Evolutionary conservation across 2,888 invertebrate species (phyloP), one percentile per base, ranked within the genome.

Genomic region (Nephrocerus scutellatus): DNA sequence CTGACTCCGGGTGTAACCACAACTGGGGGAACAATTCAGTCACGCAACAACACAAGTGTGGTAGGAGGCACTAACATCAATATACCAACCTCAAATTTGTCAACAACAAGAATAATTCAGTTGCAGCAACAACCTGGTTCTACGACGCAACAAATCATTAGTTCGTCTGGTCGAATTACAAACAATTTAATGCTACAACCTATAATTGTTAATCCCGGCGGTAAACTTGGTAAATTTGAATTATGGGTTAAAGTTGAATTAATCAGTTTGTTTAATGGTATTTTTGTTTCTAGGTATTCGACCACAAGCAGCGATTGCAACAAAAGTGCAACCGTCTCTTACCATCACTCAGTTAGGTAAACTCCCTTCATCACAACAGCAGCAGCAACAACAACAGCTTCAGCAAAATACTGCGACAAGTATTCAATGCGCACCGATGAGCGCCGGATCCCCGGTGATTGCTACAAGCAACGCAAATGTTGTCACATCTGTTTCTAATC

Each of bases 121-220:
- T 47, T 69, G 13, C 68, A 67, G 39, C 66, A 66, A 39, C 66
- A 62, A 18, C 54, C 63, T 1, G 59, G 61, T 3, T 59, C 57
- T 10, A 53, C 61, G 0, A 44, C 60, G 0, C 64, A 65, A 24
- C 66, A 66, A 44, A 59, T 68, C 5, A 61, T 67, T 8, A 62
- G 65, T 1, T 51, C 63, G 0, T 53, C 59, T 2, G 57, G 62
- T 1, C 62, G 67, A 3, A 51, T 68, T 15, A 50, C 64, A 1
- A 64, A 60, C 8, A 68, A 66, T 51, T 56, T 68, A 5, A 66
- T 69, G 66, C 36, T 68, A 12, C 67, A 68, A 39, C 69, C 69
- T 3, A 62, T 69, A 22, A 60, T 67, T 13, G 62, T 69, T 41
- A 67, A 65, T 48, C 49, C 52, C 7, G 50, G 54, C 10, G 52